Evolutionary conservation across 2,888 invertebrate species (phyloP).

Genomic region (Drosophila hamatofila): DNA sequence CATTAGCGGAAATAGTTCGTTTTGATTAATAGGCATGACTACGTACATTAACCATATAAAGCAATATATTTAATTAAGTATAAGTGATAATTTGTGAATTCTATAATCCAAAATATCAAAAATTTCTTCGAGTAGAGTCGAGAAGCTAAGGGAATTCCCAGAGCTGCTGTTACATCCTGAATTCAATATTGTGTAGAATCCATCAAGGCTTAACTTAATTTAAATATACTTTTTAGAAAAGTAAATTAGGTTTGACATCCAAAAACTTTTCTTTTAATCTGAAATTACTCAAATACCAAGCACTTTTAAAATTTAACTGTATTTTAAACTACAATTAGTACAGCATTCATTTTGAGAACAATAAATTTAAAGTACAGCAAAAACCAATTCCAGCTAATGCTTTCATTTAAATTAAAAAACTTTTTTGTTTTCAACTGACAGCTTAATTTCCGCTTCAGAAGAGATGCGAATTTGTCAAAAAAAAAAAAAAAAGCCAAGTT

Average conservation of each 20-base stretch:
- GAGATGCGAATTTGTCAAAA: neutral
- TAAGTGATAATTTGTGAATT: neutral
- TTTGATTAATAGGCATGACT: constrained; percentile 35
- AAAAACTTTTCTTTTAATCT: neutral
- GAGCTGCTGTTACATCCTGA: neutral
- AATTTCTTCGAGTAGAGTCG: too few relatives aligned
- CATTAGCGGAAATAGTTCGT: constrained; percentile 19
- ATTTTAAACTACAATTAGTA: neutral
- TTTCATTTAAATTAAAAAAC: neutral
- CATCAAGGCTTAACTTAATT: too few relatives aligned
- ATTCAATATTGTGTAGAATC: neutral
- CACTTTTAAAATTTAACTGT: neutral
- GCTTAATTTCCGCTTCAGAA: neutral
- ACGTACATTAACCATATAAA: constrained; percentile 12
- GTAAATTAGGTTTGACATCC: too few relatives aligned
- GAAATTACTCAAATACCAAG: neutral
- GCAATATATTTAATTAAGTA: constrained; percentile 12
- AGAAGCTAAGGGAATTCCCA: neutral
- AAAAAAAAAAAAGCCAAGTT: neutral
- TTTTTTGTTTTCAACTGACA: neutral
- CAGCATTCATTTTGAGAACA: neutral
- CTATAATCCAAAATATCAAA: neutral
- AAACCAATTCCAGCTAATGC: neutral
- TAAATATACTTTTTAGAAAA: neutral
- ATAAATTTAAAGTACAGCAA: neutral